Evolutionary conservation across 2,113 vertebrate species (phyloP).

Genomic region (Sitta europaea): DNA sequence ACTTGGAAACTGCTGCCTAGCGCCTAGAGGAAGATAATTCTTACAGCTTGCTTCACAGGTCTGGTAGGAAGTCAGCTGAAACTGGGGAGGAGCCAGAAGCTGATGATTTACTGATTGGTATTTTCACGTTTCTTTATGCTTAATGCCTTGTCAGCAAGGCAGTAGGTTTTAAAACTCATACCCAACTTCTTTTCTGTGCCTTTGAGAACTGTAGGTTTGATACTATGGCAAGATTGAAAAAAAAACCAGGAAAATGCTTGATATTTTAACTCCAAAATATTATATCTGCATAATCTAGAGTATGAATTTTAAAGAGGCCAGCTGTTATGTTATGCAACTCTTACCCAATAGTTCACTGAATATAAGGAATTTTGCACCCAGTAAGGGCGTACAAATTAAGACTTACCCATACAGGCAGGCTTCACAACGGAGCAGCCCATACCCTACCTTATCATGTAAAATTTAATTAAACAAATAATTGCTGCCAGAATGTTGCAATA

Average conservation of each 20-base stretch:
- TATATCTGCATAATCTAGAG: background rate
- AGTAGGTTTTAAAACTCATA: background rate
- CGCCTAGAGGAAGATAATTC: background rate
- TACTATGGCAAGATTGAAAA: background rate
- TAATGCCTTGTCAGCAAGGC: background rate
- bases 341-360: background rate
- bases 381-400: background rate
- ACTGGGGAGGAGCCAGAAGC: constrained; percentile 5
- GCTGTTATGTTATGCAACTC: background rate
- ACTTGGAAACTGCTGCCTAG: constrained; percentile 20
- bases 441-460: background rate
- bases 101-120: background rate
- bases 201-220: background rate
- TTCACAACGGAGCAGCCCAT: background rate
- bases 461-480: background rate
- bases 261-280: background rate
- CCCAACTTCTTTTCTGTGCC: background rate
- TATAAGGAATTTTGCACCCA: background rate
- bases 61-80: background rate
- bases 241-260: background rate
- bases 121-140: background rate
- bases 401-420: background rate
- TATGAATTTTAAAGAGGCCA: background rate
- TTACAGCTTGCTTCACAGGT: constrained; percentile 22
- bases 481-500: background rate